Evolutionary conservation across 2,888 invertebrate genomes (phyloP), one percentile per base, ranked within the genome.

Genomic region (Xestobium rufovillosum): DNA sequence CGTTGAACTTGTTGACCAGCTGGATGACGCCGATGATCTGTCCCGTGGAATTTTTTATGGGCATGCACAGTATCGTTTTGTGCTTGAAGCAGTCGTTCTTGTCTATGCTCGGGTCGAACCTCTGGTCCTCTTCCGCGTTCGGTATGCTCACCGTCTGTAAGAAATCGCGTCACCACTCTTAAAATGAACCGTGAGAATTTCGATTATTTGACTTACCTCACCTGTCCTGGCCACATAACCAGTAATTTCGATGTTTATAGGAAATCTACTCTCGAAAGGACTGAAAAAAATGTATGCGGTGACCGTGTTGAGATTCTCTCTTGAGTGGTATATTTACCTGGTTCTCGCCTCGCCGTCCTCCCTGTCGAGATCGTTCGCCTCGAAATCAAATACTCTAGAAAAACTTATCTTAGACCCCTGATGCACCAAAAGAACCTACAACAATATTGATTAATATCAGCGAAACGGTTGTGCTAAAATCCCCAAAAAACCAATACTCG

Each of bases 161-260:
- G 43, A 43, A 41, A 39, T 44, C 44, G 3, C 8, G 3, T 11
- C 29, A 34, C 11, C 10, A 6, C 9, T 9, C 9, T 28, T 8
- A 9, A 28, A 8, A n/a, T 6, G 23, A n/a, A 14, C 12, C 31
- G 15, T 27, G 11, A 10, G 12, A 26, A 4, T 4, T 26, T 26
- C 9, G 26, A 26, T 3, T 26, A 2, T n/a, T 4, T 44, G 47
- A 60, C 72, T 69, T 70, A 91, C 91, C 82, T 94, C 91, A 51
- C 94, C 94, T 39, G 91, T 92, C 27, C 90, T 88, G 36, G 94
- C 94, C 31, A 92, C 94, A 68, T 90, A 83, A 39, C 94, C 91
- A 14, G 92, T 92, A 57, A 95, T 91, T 41, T 94, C 94, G 49
- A 94, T 81, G 66, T 94, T 92, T 57, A 94, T 89, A 23, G 94